Conservation (phyloP, 2,113 vertebrate species). For the Pterocles orientalis region DNA sequence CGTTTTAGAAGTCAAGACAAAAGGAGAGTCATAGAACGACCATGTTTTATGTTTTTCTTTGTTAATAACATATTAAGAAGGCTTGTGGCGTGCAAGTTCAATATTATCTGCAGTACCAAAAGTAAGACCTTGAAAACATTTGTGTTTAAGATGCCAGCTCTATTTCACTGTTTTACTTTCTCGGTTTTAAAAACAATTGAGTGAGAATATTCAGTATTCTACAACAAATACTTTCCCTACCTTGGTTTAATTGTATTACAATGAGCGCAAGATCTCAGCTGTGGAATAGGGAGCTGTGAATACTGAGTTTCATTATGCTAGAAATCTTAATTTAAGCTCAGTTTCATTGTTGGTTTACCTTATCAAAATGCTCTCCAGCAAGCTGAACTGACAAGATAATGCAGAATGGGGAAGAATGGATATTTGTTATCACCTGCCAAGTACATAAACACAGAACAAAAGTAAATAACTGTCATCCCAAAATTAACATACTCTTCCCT, state of each 20-base stretch:
- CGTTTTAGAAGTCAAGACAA: background rate
- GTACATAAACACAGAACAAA: slow-evolving; percentile 45
- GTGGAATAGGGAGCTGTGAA: background rate
- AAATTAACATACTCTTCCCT: slow-evolving; percentile 45
- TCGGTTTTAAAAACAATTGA: background rate
- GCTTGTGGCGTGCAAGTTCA: background rate
- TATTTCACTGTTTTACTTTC: background rate
- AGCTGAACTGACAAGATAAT: slow-evolving; percentile 63
- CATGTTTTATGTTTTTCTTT: background rate
- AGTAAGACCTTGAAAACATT: background rate
- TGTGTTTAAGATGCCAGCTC: background rate
- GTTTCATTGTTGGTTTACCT: slow-evolving; percentile 42
- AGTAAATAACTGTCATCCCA: slow-evolving; percentile 50
- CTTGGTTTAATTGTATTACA: background rate
- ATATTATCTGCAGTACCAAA: background rate
- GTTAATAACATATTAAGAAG: background rate
- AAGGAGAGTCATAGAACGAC: background rate
- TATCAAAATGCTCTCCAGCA: slow-evolving; percentile 41
- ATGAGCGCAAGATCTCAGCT: background rate
- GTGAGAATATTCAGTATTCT: background rate
- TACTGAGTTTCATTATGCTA: slow-evolving; percentile 1
- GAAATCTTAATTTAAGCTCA: slow-evolving; percentile 61
- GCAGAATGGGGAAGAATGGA: slow-evolving; percentile 21
- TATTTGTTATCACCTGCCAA: slow-evolving; percentile 29
- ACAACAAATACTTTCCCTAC: background rate